These are phyloP conservation scores for Luperina testacea DNA, from an alignment of 2,888 invertebrate species.

Conservation along the genomic window DNA sequence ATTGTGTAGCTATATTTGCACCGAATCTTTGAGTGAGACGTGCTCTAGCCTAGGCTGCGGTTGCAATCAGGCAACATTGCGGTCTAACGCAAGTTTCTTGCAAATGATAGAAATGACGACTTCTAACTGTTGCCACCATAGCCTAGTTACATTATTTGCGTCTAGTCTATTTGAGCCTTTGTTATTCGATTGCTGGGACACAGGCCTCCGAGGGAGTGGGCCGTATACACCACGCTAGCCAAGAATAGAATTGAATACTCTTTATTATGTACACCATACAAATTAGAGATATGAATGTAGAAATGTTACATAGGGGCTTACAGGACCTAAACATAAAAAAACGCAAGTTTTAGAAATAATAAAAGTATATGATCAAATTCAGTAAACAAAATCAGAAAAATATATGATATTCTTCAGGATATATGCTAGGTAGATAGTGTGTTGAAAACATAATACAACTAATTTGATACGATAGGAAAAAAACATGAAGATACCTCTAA, in stretches of 20 bases:
- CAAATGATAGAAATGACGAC: slow-evolving; percentile 26
- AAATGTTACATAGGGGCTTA: background rate
- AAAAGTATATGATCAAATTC: too few species aligned
- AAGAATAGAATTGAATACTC: background rate
- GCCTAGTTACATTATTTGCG: slow-evolving; percentile 12
- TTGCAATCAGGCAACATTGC: slow-evolving; percentile 28
- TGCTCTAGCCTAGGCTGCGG: slow-evolving; percentile 34
- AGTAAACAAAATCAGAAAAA: too few species aligned
- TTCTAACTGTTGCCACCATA: slow-evolving; percentile 36
- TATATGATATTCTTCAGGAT: too few species aligned
- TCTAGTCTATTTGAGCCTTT: too few species aligned
- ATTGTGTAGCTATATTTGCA: background rate
- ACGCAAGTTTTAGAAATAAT: too few species aligned
- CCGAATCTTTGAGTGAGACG: background rate
- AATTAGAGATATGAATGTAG: background rate
- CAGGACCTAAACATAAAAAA: too few species aligned
- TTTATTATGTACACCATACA: background rate
- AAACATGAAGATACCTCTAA: too few species aligned
- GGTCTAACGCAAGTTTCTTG: slow-evolving; percentile 31
- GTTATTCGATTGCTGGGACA: background rate
- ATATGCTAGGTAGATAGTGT: too few species aligned
- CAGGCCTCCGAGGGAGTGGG: background rate
- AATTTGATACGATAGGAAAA: too few species aligned
- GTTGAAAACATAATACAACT: too few species aligned
- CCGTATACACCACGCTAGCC: background rate